A percentile compares a stretch with the other conserved stretches of the same genome.
Evolutionary conservation across 2,888 invertebrate genomes (phyloP).

Genomic region (Phalera bucephala): DNA sequence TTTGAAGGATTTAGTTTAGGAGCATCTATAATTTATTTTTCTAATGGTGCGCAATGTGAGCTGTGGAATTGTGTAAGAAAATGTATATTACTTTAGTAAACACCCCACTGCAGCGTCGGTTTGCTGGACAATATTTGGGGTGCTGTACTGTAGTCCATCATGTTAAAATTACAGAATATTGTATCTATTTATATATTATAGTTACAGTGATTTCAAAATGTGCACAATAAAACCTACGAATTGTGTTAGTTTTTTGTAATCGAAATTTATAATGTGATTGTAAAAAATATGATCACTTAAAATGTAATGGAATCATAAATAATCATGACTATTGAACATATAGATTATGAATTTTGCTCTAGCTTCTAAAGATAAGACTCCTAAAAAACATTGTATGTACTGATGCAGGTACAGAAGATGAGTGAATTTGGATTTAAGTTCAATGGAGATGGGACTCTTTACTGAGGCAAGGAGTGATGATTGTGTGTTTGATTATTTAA

Average conservation of each 20-base stretch:
- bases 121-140: constrained; percentile 73
- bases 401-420: too few relatives aligned
- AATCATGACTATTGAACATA: constrained; percentile 22
- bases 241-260: constrained; percentile 56
- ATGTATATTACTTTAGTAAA: constrained; percentile 65
- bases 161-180: constrained; percentile 64
- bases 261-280: constrained; percentile 48
- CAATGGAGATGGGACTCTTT: too few relatives aligned
- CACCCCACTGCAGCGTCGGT: constrained; percentile 59
- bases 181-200: constrained; percentile 54
- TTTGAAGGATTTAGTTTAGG: constrained; percentile 64
- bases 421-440: too few relatives aligned
- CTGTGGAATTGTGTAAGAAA: constrained; percentile 80
- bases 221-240: constrained; percentile 62
- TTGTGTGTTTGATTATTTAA: too few relatives aligned
- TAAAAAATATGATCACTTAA: constrained; percentile 25
- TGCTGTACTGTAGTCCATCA: constrained; percentile 77
- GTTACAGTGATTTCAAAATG: constrained; percentile 62
- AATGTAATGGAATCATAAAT: constrained; percentile 27
- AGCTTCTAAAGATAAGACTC: background rate
- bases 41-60: constrained; percentile 81
- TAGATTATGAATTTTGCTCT: constrained; percentile 1
- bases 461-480: too few relatives aligned
- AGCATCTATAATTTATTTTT: constrained; percentile 82
- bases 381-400: too few relatives aligned